phyloP scores from a whole-genome alignment of 2,888 invertebrate species.

The Gymnocheta viridis region DNA sequence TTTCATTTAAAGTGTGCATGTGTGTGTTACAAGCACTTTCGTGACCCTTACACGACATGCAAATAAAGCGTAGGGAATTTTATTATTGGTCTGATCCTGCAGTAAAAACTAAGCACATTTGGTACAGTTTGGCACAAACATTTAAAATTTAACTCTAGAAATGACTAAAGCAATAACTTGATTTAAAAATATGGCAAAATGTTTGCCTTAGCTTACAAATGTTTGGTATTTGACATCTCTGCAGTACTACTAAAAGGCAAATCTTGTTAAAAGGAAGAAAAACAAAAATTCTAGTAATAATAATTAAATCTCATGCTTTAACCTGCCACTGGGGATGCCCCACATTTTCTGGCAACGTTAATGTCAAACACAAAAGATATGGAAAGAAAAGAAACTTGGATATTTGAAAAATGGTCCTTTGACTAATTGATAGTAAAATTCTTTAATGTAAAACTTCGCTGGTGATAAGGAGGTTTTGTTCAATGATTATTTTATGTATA shows the following conservation, averaged over 20 bases:
- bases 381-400: too few relatives aligned
- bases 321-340: slow-evolving; percentile 37
- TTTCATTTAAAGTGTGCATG: background rate
- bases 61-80: slow-evolving; percentile 66
- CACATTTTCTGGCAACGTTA: slow-evolving; percentile 37
- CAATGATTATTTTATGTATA: too few relatives aligned
- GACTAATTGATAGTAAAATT: too few relatives aligned
- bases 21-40: slow-evolving; percentile 23
- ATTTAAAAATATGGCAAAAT: slow-evolving; percentile 1
- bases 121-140: background rate
- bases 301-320: slow-evolving; percentile 10
- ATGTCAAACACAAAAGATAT: too few relatives aligned
- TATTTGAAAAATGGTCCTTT: too few relatives aligned
- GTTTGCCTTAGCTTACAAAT: slow-evolving; percentile 17
- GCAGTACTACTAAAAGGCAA: slow-evolving; percentile 43
- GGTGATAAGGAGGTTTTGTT: too few relatives aligned
- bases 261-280: background rate
- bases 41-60: slow-evolving; percentile 56
- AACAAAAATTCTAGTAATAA: background rate
- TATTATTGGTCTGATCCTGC: slow-evolving; percentile 39
- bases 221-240: slow-evolving; percentile 53
- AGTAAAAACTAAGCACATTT: too few relatives aligned
- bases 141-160: background rate
- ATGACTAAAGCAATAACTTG: background rate
- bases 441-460: too few relatives aligned